Evolutionary conservation across 2,113 vertebrate genomes (phyloP).

Genomic region (Galemys pyrenaicus): DNA sequence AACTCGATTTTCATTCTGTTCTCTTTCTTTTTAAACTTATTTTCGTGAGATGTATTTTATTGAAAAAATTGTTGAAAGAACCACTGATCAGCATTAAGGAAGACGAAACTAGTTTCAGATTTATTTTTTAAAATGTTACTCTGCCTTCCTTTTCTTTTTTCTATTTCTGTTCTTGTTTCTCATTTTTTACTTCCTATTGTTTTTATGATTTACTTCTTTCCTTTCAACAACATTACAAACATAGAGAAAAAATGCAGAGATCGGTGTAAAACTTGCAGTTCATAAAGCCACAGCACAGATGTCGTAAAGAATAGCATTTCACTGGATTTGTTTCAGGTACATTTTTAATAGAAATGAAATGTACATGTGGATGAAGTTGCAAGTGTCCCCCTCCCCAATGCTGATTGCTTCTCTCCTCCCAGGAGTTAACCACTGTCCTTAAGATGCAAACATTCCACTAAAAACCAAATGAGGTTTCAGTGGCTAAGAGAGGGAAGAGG

Average conservation of each 20-base stretch:
- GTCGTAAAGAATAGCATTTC: background rate
- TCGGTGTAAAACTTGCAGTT: background rate
- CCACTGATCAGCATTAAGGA: background rate
- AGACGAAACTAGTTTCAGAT: background rate
- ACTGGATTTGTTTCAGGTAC: background rate
- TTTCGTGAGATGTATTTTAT: background rate
- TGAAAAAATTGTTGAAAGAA: background rate
- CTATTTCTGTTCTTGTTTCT: background rate
- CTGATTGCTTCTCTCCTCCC: background rate
- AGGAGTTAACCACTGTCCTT: background rate
- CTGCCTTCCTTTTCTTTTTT: background rate
- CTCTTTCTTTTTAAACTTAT: background rate
- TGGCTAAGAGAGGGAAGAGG: too few relatives aligned
- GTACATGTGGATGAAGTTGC: background rate
- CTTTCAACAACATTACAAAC: background rate
- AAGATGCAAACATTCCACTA: background rate
- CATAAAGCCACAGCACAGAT: background rate
- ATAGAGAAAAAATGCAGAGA: background rate
- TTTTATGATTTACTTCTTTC: background rate
- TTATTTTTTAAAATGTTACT: slow-evolving; percentile 10
- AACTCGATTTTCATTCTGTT: background rate
- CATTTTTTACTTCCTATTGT: background rate
- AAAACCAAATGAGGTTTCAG: too few relatives aligned
- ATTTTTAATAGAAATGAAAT: slow-evolving; percentile 7
- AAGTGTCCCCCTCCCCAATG: background rate